These are phyloP conservation scores for Stegodyphus dumicola DNA, from an alignment of 1,140 invertebrate species.

Conservation along the genomic window DNA sequence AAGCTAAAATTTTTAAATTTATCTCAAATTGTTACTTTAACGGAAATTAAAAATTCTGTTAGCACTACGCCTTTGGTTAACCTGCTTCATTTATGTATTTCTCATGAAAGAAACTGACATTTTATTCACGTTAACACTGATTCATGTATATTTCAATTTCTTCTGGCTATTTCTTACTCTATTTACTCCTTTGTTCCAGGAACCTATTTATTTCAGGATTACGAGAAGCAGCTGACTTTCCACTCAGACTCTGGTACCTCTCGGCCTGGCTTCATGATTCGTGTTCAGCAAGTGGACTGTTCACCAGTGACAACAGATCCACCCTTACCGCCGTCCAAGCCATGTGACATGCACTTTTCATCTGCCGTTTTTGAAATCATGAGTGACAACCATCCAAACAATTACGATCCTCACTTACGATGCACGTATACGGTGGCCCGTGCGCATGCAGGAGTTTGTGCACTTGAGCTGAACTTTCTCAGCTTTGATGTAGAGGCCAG, in stretches of 20 bases:
- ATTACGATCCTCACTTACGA: conserved; percentile 61
- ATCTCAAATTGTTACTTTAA: no score
- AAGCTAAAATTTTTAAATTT: no score
- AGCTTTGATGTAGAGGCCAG: conserved; percentile 64
- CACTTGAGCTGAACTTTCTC: conserved; percentile 63
- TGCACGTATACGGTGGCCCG: conserved; percentile 62
- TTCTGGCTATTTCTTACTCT: not conserved
- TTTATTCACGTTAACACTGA: no score
- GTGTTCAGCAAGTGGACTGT: conserved; percentile 61
- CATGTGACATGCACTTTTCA: conserved; percentile 23
- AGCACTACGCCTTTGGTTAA: no score
- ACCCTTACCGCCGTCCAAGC: conserved; percentile 55
- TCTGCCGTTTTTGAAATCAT: conserved; percentile 59
- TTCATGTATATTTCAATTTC: no score
- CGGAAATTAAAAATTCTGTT: no score
- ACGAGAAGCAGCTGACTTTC: conserved; percentile 58
- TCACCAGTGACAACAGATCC: not conserved
- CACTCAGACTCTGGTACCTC: conserved; percentile 56
- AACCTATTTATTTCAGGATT: conserved; percentile 55
- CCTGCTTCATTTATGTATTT: no score
- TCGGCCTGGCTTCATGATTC: conserved; percentile 61
- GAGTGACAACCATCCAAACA: conserved; percentile 62
- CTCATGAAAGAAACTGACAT: no score
- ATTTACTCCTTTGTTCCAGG: conserved; percentile 20
- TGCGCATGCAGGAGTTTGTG: conserved; percentile 58